A percentile compares a stretch with the other conserved stretches of the same genome.
Conservation (phyloP, 2,888 invertebrate genomes). For the Steromphala cineraria region DNA sequence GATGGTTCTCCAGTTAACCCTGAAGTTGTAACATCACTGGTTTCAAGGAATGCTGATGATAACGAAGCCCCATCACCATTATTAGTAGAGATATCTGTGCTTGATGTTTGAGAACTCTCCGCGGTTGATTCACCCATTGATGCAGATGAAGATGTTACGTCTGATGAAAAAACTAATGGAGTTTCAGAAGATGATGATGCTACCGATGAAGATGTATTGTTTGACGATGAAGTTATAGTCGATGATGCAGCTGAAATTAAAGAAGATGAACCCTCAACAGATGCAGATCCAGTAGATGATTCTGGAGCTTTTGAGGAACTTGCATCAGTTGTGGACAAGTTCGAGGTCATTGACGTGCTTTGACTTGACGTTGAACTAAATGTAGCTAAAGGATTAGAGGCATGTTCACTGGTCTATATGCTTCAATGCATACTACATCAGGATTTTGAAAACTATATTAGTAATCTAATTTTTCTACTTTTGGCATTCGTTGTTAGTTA, state of each 20-base stretch:
- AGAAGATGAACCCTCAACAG: not conserved
- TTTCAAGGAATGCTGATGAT: no score
- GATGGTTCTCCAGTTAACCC: no score
- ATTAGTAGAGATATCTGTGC: no score
- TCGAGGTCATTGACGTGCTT: not conserved
- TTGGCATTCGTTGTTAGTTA: no score
- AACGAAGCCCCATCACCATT: no score
- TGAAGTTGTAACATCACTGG: no score
- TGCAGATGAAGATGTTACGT: not conserved
- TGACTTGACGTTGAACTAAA: not conserved
- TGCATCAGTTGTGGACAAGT: not conserved
- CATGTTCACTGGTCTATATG: not conserved
- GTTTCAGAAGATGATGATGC: not conserved
- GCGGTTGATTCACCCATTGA: not conserved
- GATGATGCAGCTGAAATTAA: not conserved
- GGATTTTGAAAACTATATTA: no score
- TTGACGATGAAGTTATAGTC: not conserved
- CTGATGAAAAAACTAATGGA: not conserved
- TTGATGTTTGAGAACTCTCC: no score
- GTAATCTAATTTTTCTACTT: no score
- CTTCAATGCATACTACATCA: no score
- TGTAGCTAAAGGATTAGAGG: not conserved
- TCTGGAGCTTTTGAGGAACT: not conserved
- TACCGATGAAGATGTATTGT: not conserved
- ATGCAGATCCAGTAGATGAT: not conserved